Evolutionary conservation across 2,888 invertebrate species (phyloP).

Genomic region (Pyrgus malvae): DNA sequence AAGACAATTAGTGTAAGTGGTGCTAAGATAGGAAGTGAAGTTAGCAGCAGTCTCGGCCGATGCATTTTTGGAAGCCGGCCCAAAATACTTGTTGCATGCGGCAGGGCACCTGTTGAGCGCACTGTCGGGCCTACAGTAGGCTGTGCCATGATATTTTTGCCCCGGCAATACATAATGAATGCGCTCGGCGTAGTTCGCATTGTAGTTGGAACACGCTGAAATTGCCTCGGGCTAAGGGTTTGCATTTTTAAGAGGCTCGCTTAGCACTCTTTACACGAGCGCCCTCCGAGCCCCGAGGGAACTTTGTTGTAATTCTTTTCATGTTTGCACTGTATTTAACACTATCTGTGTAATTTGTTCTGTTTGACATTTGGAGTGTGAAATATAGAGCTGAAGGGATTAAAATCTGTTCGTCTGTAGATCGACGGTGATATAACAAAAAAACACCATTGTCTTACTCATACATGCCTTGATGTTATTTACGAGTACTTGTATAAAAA

Average conservation of each 20-base stretch:
- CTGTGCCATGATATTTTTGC: slow-evolving; percentile 64
- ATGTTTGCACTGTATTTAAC: slow-evolving; percentile 2
- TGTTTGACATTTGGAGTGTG: neutral
- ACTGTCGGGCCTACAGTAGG: slow-evolving; percentile 45
- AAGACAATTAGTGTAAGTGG: slow-evolving; percentile 37
- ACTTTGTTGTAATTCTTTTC: slow-evolving; percentile 14
- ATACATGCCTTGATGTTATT: too few relatives aligned
- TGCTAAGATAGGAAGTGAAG: slow-evolving; percentile 41
- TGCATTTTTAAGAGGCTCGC: slow-evolving; percentile 42
- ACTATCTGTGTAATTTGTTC: neutral
- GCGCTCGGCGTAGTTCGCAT: slow-evolving; percentile 62
- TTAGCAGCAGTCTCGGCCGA: slow-evolving; percentile 59
- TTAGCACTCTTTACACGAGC: slow-evolving; percentile 12
- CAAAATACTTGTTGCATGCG: slow-evolving; percentile 78
- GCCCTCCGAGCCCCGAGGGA: neutral
- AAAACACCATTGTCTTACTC: too few relatives aligned
- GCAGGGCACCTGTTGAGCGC: slow-evolving; percentile 68
- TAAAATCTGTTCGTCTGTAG: too few relatives aligned
- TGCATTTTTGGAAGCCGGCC: slow-evolving; percentile 81
- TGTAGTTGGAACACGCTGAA: slow-evolving; percentile 50
- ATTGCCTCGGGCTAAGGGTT: slow-evolving; percentile 38
- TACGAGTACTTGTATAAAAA: too few relatives aligned
- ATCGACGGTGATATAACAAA: too few relatives aligned
- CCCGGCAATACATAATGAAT: slow-evolving; percentile 78
- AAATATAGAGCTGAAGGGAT: too few relatives aligned